These are phyloP conservation scores for Tonatia bakeri DNA, from an alignment of 2,113 vertebrate genomes.

Conservation along the genomic window DNA sequence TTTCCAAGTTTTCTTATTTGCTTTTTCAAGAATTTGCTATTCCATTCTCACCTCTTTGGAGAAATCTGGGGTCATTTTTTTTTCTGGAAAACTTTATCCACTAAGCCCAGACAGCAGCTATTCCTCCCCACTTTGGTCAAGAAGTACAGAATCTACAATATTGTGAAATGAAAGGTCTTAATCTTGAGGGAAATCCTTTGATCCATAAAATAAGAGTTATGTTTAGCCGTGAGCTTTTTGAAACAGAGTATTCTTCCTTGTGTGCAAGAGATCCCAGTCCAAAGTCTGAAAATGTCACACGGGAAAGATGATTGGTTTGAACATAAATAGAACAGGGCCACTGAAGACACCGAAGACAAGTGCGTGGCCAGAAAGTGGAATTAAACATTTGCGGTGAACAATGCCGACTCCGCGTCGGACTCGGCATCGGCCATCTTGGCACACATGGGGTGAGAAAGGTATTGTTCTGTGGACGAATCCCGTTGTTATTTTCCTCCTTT, in stretches of 20 bases:
- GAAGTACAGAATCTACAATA: slow-evolving; percentile 62
- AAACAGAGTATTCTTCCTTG: slow-evolving; percentile 43
- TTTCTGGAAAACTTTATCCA: slow-evolving; percentile 16
- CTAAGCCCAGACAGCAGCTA: background rate
- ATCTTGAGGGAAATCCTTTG: slow-evolving; percentile 73
- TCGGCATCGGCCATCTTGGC: background rate
- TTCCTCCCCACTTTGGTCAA: background rate
- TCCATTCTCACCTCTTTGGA: background rate
- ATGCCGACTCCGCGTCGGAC: background rate
- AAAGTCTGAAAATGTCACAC: slow-evolving; percentile 74
- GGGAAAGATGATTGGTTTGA: slow-evolving; percentile 47
- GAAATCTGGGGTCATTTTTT: background rate
- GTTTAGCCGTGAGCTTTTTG: slow-evolving; percentile 46
- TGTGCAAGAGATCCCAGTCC: slow-evolving; percentile 29
- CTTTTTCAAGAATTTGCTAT: background rate
- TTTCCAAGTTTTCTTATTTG: slow-evolving; percentile 33
- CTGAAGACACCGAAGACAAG: background rate
- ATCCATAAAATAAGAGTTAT: slow-evolving; percentile 76
- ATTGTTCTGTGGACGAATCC: background rate
- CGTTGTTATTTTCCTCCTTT: background rate
- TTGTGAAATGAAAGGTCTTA: slow-evolving; percentile 68
- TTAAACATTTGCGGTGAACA: background rate
- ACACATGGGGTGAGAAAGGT: background rate
- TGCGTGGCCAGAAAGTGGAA: background rate
- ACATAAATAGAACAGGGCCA: slow-evolving; percentile 20